Percentiles rank a stretch among this genome's conserved stretches.
Conservation (phyloP, 2,888 invertebrate genomes). For the Drosophila recens region DNA sequence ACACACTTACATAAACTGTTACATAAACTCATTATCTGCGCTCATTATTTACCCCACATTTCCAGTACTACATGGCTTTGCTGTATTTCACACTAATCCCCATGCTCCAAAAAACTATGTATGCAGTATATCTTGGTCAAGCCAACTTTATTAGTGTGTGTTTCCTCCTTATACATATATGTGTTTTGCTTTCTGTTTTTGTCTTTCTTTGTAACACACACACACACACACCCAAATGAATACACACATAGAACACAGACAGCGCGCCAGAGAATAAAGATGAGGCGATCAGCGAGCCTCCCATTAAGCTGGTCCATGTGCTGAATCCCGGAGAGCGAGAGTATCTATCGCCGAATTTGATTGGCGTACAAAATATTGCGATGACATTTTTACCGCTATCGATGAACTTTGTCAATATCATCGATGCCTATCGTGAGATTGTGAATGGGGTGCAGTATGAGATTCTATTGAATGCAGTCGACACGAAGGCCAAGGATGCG, state of each 20-base stretch:
- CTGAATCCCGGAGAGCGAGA: conserved; percentile 84
- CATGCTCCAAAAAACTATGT: conserved; percentile 27
- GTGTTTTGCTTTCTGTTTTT: conserved; percentile 73
- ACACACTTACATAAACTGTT: conserved; percentile 6
- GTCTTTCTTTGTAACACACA: conserved; percentile 51
- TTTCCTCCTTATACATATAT: conserved; percentile 62
- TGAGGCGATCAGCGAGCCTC: conserved; percentile 71
- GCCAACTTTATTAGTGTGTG: conserved; percentile 53
- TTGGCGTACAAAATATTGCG: conserved; percentile 84
- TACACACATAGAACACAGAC: conserved; percentile 28
- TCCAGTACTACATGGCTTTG: conserved; percentile 37
- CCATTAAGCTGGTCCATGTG: conserved; percentile 79
- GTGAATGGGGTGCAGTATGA: conserved; percentile 84
- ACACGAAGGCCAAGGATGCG: conserved; percentile 78
- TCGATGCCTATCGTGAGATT: conserved; percentile 84
- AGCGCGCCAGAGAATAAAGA: conserved; percentile 29
- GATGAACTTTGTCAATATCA: conserved; percentile 83
- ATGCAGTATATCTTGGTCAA: conserved; percentile 15
- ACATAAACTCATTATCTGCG: conserved; percentile 18
- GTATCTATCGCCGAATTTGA: conserved; percentile 83
- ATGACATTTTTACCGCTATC: conserved; percentile 83
- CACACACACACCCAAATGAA: conserved; percentile 33
- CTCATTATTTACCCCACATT: conserved; percentile 19
- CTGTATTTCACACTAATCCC: conserved; percentile 39
- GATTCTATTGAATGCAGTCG: conserved; percentile 81